Conservation (phyloP, 2,797 vertebrate species). For the Anniella stebbinsi region DNA sequence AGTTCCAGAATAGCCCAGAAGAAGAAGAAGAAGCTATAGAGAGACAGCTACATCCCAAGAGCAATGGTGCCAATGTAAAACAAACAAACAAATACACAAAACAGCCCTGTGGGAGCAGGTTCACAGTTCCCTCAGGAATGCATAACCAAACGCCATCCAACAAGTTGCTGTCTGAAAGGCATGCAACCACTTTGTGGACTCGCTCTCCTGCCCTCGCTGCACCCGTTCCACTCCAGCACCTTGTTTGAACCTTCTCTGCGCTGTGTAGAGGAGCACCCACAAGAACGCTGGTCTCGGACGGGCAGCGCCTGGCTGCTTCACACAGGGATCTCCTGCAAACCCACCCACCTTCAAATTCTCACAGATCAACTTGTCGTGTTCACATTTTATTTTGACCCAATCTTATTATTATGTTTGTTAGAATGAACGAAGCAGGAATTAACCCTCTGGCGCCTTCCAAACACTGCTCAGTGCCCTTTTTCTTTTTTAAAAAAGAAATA, state of each 20-base stretch:
- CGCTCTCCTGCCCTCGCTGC: neutral
- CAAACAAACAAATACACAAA: too few relatives aligned
- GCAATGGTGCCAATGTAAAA: too few relatives aligned
- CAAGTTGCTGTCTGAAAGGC: neutral
- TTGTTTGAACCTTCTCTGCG: too few relatives aligned
- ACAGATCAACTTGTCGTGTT: neutral
- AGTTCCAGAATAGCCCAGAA: neutral
- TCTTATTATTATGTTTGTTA: neutral
- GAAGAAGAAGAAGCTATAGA: neutral
- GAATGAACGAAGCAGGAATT: neutral
- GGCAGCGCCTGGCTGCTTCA: neutral
- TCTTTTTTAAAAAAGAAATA: neutral
- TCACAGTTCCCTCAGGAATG: neutral
- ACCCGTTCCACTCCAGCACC: neutral
- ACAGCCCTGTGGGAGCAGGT: neutral
- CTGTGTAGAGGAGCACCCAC: too few relatives aligned
- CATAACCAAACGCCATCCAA: neutral
- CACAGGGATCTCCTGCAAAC: neutral
- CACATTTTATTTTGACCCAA: neutral
- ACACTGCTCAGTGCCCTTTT: neutral
- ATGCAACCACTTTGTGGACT: too few relatives aligned
- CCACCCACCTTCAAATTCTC: neutral
- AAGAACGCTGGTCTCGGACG: too few relatives aligned
- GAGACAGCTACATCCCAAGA: too few relatives aligned
- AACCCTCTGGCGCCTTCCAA: neutral